Conservation (phyloP, 1,140 invertebrate species). For the Gonioctena quinquepunctata region DNA sequence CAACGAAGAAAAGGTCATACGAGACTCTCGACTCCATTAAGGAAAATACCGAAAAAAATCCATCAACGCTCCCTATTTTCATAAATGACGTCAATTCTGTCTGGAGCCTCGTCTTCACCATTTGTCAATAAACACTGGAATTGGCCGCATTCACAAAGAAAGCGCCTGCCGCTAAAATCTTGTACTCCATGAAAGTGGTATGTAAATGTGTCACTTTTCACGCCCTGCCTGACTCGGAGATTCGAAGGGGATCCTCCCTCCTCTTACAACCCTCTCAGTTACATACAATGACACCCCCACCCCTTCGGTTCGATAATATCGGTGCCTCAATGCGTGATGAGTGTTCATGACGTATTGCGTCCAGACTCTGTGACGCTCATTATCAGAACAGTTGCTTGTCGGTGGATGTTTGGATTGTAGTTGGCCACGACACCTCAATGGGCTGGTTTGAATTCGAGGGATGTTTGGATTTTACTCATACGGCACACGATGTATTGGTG, state of each 20-base stretch:
- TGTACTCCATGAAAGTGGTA: conserved; percentile 47
- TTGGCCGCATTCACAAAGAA: conserved; percentile 13
- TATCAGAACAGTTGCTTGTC: conserved; percentile 32
- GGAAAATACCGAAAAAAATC: not conserved
- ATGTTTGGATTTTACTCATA: no score
- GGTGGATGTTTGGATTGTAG: conserved; percentile 1
- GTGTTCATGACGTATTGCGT: conserved; percentile 29
- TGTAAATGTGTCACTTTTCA: conserved; percentile 55
- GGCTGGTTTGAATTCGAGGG: not conserved
- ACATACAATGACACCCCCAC: conserved; percentile 30
- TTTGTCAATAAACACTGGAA: conserved; percentile 5
- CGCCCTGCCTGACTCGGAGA: conserved; percentile 49
- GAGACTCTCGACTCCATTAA: not conserved
- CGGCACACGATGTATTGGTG: no score
- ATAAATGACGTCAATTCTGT: not conserved
- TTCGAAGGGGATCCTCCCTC: conserved; percentile 31
- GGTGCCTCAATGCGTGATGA: conserved; percentile 28
- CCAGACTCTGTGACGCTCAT: conserved; percentile 23
- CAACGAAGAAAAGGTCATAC: no score
- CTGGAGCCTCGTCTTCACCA: not conserved
- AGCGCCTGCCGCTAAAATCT: conserved; percentile 25
- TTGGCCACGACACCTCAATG: no score
- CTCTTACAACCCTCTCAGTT: conserved; percentile 33
- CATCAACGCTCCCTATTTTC: not conserved
- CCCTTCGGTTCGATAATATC: conserved; percentile 35